Evolutionary conservation across 2,113 vertebrate species (phyloP).

Genomic region (Narcine bancroftii): DNA sequence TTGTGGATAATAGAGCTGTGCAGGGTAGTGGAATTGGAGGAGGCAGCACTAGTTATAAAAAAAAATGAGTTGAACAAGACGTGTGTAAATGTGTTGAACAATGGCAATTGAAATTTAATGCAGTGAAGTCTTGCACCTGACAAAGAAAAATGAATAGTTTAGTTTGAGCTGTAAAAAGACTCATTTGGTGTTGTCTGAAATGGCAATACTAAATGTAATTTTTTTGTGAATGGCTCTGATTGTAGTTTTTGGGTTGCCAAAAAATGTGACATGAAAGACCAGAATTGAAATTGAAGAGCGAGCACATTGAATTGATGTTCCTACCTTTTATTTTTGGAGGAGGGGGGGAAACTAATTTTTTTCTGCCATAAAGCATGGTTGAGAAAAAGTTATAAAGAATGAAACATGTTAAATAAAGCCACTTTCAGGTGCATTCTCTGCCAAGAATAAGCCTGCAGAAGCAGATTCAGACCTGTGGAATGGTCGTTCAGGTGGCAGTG

Average conservation of each 20-base stretch:
- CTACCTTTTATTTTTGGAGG: too few relatives aligned
- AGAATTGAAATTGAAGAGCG: background rate
- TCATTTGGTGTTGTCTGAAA: background rate
- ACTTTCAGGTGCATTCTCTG: too few relatives aligned
- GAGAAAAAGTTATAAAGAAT: background rate
- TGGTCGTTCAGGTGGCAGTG: too few relatives aligned
- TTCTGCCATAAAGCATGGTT: too few relatives aligned
- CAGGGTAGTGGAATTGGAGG: constrained; percentile 15
- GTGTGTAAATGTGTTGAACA: background rate
- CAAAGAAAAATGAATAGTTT: background rate
- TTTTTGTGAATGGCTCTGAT: background rate
- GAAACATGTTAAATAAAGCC: background rate
- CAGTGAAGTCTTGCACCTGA: background rate
- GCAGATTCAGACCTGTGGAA: too few relatives aligned
- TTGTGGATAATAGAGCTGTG: background rate
- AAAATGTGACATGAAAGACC: background rate
- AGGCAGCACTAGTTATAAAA: background rate
- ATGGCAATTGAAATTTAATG: background rate
- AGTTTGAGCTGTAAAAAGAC: background rate
- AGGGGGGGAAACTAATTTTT: too few relatives aligned
- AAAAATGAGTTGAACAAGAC: background rate
- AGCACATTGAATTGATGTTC: background rate
- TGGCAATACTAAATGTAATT: background rate
- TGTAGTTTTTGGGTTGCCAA: background rate
- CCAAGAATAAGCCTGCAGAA: too few relatives aligned